Evolutionary conservation across 2,888 invertebrate species (phyloP), one percentile per base, ranked within the genome.

Genomic region (Temnothorax unifasciatus): DNA sequence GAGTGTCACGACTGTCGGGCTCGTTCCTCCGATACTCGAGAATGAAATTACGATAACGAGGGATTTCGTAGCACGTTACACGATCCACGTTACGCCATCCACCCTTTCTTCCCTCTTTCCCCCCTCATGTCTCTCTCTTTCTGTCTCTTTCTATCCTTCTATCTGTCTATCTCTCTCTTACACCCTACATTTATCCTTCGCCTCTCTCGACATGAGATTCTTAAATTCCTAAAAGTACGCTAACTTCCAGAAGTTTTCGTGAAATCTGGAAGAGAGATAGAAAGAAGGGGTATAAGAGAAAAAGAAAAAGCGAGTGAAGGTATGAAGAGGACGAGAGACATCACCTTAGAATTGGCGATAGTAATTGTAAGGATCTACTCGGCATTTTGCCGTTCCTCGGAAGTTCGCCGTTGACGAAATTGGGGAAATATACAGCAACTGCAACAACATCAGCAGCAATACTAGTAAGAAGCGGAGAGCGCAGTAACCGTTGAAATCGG

Each of bases 41-140:
- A 86, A 88, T 41, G 74, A 84, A 87, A 88, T 87, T 88, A 87
- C 88, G 83, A 76, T 82, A 87, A 87, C 85, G 81, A 84, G 84
- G 74, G 84, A 77, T 85, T 74, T 83, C 82, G 81, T 73, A 74
- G 63, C 79, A 84, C 86, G 86, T 88, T 86, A 85, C 85, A 82
- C 86, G 86, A 88, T 87, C 86, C 84, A 34, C 34, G 34, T 34
- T 86, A 34, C 38, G 76, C 69, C 76, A 41, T 44, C 44, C n/a
- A 25, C 63, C 63, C 57, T 83, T 82, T 66, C 61, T 6, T 6
- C 6, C 34, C 34, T 6, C 34, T 34, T 34, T 34, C 1, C 6
- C 34, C 34, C 34, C 34, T 34, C 34, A 34, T 0, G 6, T 63
- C 57, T 66, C 73, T 21, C 68, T 74, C 75, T 64, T 34, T 63